phyloP scores from a whole-genome alignment of 2,888 invertebrate species.

The Troilus luridus region DNA sequence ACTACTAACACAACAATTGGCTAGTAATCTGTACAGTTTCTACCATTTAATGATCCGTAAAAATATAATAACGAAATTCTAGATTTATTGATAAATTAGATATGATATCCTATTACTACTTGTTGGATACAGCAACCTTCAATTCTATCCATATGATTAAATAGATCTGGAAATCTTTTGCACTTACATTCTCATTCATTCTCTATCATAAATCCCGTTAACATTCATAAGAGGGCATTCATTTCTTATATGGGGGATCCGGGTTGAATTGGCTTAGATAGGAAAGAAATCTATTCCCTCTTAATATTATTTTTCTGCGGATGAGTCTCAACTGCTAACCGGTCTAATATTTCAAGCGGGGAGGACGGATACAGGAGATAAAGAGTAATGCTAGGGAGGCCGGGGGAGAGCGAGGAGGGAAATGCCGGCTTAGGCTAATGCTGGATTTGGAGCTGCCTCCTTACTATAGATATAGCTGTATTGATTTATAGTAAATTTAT shows the following conservation, averaged over 20 bases:
- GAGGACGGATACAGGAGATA: constrained; percentile 38
- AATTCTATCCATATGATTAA: too few relatives aligned
- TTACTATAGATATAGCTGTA: constrained; percentile 49
- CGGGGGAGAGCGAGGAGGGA: neutral
- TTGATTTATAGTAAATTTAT: constrained; percentile 57
- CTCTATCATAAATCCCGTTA: neutral
- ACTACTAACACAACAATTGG: too few relatives aligned
- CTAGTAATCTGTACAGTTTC: too few relatives aligned
- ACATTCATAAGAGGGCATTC: neutral
- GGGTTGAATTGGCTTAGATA: neutral
- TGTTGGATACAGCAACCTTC: too few relatives aligned
- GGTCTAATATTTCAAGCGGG: constrained; percentile 47
- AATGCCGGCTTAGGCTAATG: constrained; percentile 34
- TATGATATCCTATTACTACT: too few relatives aligned
- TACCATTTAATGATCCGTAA: too few relatives aligned
- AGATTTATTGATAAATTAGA: too few relatives aligned
- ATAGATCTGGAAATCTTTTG: too few relatives aligned
- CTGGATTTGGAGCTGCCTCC: constrained; percentile 33
- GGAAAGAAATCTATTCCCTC: neutral
- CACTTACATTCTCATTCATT: neutral
- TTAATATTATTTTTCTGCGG: constrained; percentile 42
- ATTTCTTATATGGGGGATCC: neutral
- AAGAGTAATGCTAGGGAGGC: constrained; percentile 9
- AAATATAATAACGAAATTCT: too few relatives aligned
- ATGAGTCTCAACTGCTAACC: constrained; percentile 50